A percentile compares a stretch with the other conserved stretches of the same genome.
phyloP scores from a whole-genome alignment of 2,888 invertebrate genomes.

The Eristalinus sepulchralis region DNA sequence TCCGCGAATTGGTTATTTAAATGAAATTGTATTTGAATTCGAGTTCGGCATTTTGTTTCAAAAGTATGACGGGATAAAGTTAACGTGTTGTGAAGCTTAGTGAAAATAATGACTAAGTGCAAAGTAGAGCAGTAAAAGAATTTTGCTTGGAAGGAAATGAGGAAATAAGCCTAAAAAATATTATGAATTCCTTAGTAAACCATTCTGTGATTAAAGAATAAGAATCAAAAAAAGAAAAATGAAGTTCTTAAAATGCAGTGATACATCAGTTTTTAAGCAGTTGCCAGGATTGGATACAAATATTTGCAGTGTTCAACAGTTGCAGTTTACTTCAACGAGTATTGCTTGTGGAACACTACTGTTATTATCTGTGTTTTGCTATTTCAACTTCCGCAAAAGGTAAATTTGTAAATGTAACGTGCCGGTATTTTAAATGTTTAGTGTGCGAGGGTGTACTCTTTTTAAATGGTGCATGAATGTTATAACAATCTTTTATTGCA shows the following conservation, averaged over 20 bases:
- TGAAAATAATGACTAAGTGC: slow-evolving; percentile 28
- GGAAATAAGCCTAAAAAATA: not conserved
- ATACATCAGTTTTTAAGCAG: slow-evolving; percentile 28
- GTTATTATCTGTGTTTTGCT: not conserved
- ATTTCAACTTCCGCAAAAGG: slow-evolving; percentile 40
- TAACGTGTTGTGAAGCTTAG: slow-evolving; percentile 19
- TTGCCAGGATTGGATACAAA: slow-evolving; percentile 35
- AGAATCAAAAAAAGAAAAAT: slow-evolving; percentile 14
- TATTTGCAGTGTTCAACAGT: slow-evolving; percentile 46
- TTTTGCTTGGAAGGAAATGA: not conserved
- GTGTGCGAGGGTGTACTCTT: too few species aligned
- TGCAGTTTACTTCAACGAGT: slow-evolving; percentile 55
- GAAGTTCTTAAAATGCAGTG: slow-evolving; percentile 49
- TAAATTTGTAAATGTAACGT: not conserved
- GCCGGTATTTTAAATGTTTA: too few species aligned
- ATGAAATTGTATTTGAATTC: slow-evolving; percentile 23
- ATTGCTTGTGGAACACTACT: slow-evolving; percentile 42
- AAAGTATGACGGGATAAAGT: slow-evolving; percentile 2
- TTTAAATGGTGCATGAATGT: too few species aligned
- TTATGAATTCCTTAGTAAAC: not conserved
- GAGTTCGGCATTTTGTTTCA: slow-evolving; percentile 17
- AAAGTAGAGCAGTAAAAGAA: not conserved
- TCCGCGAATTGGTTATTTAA: slow-evolving; percentile 40
- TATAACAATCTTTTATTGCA: too few species aligned
- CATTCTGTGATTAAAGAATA: not conserved